phyloP scores from a whole-genome alignment of 2,113 vertebrate genomes.

The Xenotilapia flavipinnis region DNA sequence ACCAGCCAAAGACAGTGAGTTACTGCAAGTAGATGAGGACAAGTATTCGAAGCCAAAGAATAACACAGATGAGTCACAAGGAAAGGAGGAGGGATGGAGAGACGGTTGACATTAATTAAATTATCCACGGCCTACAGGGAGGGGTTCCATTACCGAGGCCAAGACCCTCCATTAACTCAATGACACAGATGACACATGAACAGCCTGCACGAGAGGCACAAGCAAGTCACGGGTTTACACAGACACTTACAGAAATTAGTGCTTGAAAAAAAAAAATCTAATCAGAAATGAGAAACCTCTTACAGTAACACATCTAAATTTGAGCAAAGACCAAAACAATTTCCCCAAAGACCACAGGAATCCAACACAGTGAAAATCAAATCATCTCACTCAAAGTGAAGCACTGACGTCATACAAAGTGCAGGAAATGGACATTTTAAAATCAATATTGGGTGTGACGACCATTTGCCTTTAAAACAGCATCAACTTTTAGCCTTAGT shows the following conservation, averaged over 20 bases:
- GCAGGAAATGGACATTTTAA: not conserved
- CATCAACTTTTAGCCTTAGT: not conserved
- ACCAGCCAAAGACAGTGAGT: not conserved
- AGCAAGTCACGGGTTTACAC: not conserved
- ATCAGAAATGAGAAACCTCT: not conserved
- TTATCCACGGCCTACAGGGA: constrained; percentile 44
- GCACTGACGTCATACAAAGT: not conserved
- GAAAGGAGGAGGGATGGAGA: not conserved
- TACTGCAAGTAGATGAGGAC: not conserved
- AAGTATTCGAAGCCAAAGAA: not conserved
- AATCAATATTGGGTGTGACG: not conserved
- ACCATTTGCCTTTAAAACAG: not conserved
- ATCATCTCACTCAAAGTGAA: not conserved
- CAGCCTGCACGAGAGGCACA: not conserved
- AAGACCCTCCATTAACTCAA: constrained; percentile 64
- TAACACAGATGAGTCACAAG: constrained; percentile 30
- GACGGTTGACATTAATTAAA: constrained; percentile 62
- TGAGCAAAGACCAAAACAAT: not conserved
- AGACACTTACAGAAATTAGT: not conserved
- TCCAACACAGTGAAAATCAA: not conserved
- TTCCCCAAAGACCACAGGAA: not conserved
- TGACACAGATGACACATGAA: constrained; percentile 26
- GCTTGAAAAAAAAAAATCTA: not conserved
- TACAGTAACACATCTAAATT: not conserved
- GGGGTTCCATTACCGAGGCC: constrained; percentile 57